Conservation (phyloP, 2,113 vertebrate species). For the Oreochromis niloticus region DNA sequence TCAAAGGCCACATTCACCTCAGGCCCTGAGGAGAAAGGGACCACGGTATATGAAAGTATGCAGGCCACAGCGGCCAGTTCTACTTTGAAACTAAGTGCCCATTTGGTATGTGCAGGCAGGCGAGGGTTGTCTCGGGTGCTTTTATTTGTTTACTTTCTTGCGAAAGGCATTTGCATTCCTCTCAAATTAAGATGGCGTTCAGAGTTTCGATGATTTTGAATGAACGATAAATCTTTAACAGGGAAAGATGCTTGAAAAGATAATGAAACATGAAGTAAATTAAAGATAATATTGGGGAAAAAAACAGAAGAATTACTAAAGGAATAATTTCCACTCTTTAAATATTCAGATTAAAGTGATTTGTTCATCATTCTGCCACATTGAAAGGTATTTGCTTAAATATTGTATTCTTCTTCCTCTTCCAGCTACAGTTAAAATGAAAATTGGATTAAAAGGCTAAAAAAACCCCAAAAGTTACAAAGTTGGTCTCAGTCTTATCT, state of each 20-base stretch:
- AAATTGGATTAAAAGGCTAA: neutral
- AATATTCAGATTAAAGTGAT: neutral
- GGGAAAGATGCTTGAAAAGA: neutral
- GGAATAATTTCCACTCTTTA: neutral
- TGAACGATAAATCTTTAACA: neutral
- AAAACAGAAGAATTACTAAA: neutral
- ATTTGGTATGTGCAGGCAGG: constrained; percentile 39
- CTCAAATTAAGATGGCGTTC: neutral
- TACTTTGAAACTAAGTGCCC: constrained; percentile 46
- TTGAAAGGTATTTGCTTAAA: neutral
- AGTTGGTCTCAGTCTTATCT: neutral
- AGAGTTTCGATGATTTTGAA: neutral
- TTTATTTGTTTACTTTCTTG: constrained; percentile 22
- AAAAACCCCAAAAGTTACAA: rapidly evolving
- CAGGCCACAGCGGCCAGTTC: constrained; percentile 2
- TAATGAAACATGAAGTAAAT: neutral
- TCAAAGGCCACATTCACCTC: constrained; percentile 70
- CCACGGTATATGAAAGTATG: constrained; percentile 46
- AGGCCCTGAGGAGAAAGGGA: constrained; percentile 24
- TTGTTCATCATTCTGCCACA: neutral
- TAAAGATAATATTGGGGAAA: rapidly evolving
- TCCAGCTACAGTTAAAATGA: neutral
- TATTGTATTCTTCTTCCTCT: neutral
- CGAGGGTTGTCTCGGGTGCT: constrained; percentile 8
- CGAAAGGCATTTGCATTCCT: constrained; percentile 5